Conservation (phyloP, 2,113 vertebrate species). For the Elgaria multicarinata region DNA sequence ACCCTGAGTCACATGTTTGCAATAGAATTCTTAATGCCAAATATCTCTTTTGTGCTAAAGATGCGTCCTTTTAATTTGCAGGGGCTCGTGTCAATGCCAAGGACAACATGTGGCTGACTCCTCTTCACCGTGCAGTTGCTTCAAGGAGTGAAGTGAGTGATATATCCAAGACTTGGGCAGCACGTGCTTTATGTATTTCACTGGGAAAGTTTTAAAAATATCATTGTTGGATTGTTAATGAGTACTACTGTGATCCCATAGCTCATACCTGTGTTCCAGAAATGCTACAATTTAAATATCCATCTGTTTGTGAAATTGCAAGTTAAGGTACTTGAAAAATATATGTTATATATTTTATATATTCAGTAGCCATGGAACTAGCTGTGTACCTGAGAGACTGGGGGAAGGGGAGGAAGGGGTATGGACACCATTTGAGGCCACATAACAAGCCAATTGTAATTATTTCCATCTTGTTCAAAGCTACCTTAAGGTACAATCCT, state of each 20-base stretch:
- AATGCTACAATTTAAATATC: not conserved
- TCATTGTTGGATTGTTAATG: not conserved
- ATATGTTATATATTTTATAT: not conserved
- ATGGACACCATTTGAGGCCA: not conserved
- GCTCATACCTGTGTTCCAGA: not conserved
- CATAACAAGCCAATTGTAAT: not conserved
- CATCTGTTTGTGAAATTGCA: not conserved
- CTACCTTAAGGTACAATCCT: too few species aligned
- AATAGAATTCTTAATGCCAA: not conserved
- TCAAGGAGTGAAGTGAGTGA: constrained; percentile 92
- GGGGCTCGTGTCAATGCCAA: constrained; percentile 97
- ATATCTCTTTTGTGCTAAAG: constrained; percentile 8
- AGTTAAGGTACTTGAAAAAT: not conserved
- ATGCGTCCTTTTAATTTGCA: constrained; percentile 74
- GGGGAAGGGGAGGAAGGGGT: not conserved
- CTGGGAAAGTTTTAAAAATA: not conserved
- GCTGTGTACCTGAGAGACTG: not conserved
- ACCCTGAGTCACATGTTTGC: too few species aligned
- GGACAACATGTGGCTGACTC: constrained; percentile 99
- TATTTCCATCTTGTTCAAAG: not conserved
- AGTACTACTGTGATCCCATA: not conserved
- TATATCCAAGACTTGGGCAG: constrained; percentile 20
- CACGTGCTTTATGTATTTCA: not conserved
- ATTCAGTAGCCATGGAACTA: not conserved
- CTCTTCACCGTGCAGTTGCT: constrained; percentile 94